Evolutionary conservation across 2,888 invertebrate genomes (phyloP), one percentile per base, ranked within the genome.

Genomic region (Leptinotarsa haldemani): DNA sequence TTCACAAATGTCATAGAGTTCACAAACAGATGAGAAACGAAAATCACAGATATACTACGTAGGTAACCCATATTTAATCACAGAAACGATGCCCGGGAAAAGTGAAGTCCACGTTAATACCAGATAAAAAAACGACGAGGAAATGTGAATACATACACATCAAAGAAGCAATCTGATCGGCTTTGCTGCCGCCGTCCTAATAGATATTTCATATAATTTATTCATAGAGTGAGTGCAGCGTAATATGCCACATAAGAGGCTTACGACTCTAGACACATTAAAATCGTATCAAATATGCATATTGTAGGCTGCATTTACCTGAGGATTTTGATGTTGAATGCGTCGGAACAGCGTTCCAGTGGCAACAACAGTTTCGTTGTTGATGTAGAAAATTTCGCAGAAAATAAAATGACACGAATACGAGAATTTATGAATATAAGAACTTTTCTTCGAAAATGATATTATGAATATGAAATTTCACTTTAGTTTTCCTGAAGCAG

Each of bases 151-250:
- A 67, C 30, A 67, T 30, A 78, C 80, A 84, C 84, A 83, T 84
- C 84, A 84, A 85, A 85, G 83, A 80, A 80, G 84, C 83, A 84
- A 85, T 85, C 85, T 85, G 85, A 85, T 85, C 85, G 86, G 86
- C 84, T 86, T 86, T 85, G 78, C 80, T 77, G 80, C 80, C 82
- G 81, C 81, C 81, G 90, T 90, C 90, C 88, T 90, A 91, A 91
- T 91, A 91, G 91, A 91, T 91, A 91, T 91, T 91, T 91, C 90
- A 91, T 91, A 91, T 91, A 90, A 91, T 91, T 91, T 91, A 91
- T 91, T 91, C 91, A 91, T 91, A 89, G 90, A 86, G 84, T 86
- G 89, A 89, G 88, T 90, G 90, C 87, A 83, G 82, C 83, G 81
- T 85, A 85, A 85, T 86, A 86, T 85, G 86, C 86, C 85, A 85